Conservation (phyloP, 1,140 invertebrate species). For the Lucilia cuprina region DNA sequence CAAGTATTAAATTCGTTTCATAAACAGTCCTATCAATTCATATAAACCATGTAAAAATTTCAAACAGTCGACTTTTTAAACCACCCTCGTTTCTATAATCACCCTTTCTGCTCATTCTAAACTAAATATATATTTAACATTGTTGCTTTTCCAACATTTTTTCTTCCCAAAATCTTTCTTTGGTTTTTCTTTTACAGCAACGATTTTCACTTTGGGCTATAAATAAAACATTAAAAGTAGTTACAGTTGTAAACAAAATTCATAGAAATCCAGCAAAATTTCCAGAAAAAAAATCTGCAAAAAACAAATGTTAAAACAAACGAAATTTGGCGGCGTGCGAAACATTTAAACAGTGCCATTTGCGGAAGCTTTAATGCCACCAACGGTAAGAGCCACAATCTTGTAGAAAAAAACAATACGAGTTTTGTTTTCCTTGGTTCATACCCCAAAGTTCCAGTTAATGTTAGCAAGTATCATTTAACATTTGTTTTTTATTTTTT, state of each 20-base stretch:
- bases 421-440: background rate
- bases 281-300: background rate
- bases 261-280: background rate
- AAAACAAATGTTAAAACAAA: background rate
- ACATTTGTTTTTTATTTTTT: background rate
- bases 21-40: no score
- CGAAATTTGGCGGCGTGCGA: background rate
- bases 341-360: conserved; percentile 6
- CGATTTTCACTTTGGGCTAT: background rate
- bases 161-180: background rate
- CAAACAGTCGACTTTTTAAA: no score
- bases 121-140: no score
- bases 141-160: background rate
- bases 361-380: conserved; percentile 16
- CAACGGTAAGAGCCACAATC: background rate
- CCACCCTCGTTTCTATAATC: no score
- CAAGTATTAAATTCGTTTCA: no score
- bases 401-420: background rate
- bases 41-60: no score
- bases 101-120: no score
- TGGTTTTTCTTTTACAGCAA: background rate
- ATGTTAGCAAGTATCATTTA: conserved; percentile 1
- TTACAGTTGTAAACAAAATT: background rate
- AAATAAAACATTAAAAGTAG: background rate
- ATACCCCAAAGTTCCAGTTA: background rate